Conservation (phyloP, 2,113 vertebrate genomes). For the Spea multiplicata region DNA sequence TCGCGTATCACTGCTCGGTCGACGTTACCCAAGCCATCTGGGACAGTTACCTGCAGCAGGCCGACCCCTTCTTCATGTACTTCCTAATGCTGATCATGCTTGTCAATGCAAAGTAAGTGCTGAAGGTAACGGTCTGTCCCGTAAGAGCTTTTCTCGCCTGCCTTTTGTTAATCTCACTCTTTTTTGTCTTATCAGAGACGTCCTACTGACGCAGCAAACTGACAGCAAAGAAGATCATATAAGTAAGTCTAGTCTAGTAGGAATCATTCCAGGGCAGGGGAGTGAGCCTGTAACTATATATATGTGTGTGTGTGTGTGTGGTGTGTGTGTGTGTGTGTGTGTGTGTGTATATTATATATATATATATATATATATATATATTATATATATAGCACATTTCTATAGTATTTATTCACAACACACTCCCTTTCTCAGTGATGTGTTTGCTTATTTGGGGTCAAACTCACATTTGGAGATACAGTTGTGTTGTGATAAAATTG, state of each 20-base stretch:
- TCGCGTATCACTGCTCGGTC: conserved; percentile 83
- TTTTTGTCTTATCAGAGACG: conserved; percentile 74
- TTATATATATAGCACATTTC: too few relatives aligned
- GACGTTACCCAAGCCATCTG: conserved; percentile 91
- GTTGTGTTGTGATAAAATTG: too few relatives aligned
- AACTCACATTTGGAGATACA: too few relatives aligned
- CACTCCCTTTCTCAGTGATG: too few relatives aligned
- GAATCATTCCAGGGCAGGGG: too few relatives aligned
- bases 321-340: too few relatives aligned
- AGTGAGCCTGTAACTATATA: too few relatives aligned
- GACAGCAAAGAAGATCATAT: conserved; percentile 83
- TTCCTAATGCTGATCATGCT: conserved; percentile 98
- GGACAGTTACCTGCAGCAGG: conserved; percentile 93
- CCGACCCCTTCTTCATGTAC: conserved; percentile 96
- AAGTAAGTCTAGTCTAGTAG: conserved; percentile 71
- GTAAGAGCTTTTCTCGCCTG: conserved; percentile 18
- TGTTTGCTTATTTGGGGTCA: too few relatives aligned
- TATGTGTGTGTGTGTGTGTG: too few relatives aligned
- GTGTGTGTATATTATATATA: too few relatives aligned
- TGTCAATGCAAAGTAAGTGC: conserved; percentile 93
- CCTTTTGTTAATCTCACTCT: conserved; percentile 52
- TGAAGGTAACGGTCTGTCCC: neutral
- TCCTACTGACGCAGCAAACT: conserved; percentile 79
- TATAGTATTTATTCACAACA: too few relatives aligned
- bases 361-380: too few relatives aligned